Base-by-base conservation (phyloP, 2,797 vertebrate species). In the Uromys caudimaculatus region DNA sequence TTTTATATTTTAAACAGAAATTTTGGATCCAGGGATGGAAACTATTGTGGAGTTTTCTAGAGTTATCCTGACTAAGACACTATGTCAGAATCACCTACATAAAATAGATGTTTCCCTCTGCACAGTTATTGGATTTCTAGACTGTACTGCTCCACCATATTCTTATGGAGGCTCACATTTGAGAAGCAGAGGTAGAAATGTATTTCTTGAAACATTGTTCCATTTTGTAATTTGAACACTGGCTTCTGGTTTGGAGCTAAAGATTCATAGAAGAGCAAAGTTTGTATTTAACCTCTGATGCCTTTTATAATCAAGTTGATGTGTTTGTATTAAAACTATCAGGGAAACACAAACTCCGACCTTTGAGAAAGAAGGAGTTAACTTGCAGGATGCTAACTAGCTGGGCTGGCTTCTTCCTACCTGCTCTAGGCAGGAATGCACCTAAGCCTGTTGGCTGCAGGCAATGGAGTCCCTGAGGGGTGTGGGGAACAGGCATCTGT, bases 351-450 rank as follows among this genome's bases (percentile, higher is more conserved):
- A 56, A 87, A 78, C 12, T 84, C 11, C 14, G 67, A 38, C 67
- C 85, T 87, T 82, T 92, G 85, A 90, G 58, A 81, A 19, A 86
- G 89, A 95, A 93, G 81, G 95, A 86, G 95, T 97, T 98, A 97
- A 95, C 13, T 60, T 77, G 38, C n/a, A 94, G 21, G 84, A 91
- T 95, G 93, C 87, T 97, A 96, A 97, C 69, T 94, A 94, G 38
- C 90, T 81, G 21, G 83, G 32, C 32, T 93, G 69, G 93, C 88
- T 96, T 97, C 88, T 96, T 97, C 94, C 83, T 81, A 96, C 96
- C 97, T 93, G 96, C 97, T 97, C 89, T 91, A 96, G 97, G 96
- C 95, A 96, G 97, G 81, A 97, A 95, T 58, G 62, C 54, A 97
- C 96, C 97, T 93, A 76, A 78, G 11, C 91, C 83, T 95, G 50